phyloP scores from a whole-genome alignment of 2,113 vertebrate genomes.

The Microcebus lehilahytsara region DNA sequence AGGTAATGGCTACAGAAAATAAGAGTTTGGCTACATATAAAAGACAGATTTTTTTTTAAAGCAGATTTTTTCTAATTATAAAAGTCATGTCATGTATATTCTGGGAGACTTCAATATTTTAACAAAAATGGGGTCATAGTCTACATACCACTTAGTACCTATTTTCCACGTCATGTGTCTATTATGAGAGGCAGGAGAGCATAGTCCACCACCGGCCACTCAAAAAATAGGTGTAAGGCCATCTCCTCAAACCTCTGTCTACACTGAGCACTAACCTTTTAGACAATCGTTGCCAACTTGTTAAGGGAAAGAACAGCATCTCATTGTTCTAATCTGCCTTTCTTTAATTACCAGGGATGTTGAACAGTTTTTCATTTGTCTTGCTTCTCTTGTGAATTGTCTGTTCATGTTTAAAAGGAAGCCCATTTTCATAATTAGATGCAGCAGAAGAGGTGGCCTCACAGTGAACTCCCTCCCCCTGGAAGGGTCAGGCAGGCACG shows the following conservation, averaged over 20 bases:
- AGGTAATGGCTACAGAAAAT: background rate
- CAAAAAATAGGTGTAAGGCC: background rate
- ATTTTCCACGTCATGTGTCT: background rate
- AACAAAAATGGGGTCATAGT: background rate
- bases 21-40: background rate
- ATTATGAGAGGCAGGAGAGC: background rate
- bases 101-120: background rate
- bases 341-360: background rate
- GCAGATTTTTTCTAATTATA: background rate
- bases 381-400: conserved; percentile 8
- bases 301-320: background rate
- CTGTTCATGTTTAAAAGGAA: background rate
- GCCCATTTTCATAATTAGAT: background rate
- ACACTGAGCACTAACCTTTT: background rate
- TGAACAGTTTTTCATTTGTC: background rate
- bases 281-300: background rate
- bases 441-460: background rate
- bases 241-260: background rate
- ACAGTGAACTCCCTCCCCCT: background rate
- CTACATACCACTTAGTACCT: background rate
- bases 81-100: background rate
- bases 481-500: background rate
- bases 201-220: background rate
- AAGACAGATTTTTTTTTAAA: conserved; percentile 40
- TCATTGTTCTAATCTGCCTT: conserved; percentile 24